Conservation (phyloP, 2,113 vertebrate genomes). For the Pantherophis guttatus region DNA sequence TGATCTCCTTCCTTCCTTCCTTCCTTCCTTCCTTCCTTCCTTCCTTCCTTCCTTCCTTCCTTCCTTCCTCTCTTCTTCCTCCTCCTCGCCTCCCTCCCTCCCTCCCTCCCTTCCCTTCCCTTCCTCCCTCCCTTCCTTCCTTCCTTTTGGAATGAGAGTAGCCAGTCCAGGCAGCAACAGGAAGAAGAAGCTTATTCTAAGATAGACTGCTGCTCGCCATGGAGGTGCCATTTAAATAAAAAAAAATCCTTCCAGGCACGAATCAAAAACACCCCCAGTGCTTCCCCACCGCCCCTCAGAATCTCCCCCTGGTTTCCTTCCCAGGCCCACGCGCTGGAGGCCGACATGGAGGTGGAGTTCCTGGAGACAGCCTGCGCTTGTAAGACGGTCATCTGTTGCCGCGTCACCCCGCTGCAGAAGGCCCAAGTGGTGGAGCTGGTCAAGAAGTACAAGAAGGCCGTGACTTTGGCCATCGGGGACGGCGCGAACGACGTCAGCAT, state of each 20-base stretch:
- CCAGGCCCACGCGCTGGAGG: slow-evolving; percentile 89
- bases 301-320: not conserved
- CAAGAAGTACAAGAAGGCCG: slow-evolving; percentile 90
- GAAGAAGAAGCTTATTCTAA: not conserved
- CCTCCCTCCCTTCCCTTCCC: no score
- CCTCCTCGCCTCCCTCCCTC: no score
- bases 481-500: slow-evolving; percentile 81
- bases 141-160: not conserved
- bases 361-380: slow-evolving; percentile 86
- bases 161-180: not conserved
- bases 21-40: no score
- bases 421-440: slow-evolving; percentile 94
- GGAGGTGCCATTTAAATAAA: not conserved
- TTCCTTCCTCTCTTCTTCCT: no score
- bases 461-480: slow-evolving; percentile 82
- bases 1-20: no score
- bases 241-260: not conserved
- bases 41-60: no score
- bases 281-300: not conserved
- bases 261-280: not conserved
- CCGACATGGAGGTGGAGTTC: slow-evolving; percentile 93
- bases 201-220: not conserved
- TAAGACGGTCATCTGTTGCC: slow-evolving; percentile 92
- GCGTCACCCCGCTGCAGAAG: slow-evolving; percentile 92
- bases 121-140: no score